Evolutionary conservation across 2,113 vertebrate species (phyloP), one percentile per base, ranked within the genome.

Genomic region (Bos indicus): DNA sequence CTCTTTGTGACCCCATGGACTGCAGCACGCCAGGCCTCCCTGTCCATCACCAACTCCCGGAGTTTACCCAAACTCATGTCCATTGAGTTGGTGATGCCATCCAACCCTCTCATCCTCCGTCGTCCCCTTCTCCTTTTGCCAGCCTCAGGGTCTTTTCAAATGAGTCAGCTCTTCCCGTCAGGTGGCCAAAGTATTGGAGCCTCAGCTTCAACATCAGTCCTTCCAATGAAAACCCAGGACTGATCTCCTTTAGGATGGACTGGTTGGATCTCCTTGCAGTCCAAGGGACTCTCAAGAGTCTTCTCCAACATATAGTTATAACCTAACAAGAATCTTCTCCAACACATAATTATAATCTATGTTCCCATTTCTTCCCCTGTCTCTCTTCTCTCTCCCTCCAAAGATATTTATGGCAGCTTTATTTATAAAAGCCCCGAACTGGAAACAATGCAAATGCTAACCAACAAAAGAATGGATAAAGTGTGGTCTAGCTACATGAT

Each of bases 401-500:
- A 9, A 91, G 48, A 67, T 96, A 71, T 54, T 60, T 78, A 30
- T 87, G 64, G 48, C 51, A 48, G 43, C 30, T 94, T 78, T 57
- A 56, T 28, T 94, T 88, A 88, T 46, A 56, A 59, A 43, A 78
- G 25, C 17, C 26, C 13, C 9, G 11, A 92, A 77, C 30, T 81
- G 83, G 59, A 52, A 90, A 90, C 74, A 91, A 56, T 6, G 21
- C 25, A 48, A 56, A 71, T 23, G 26, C n/a, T 30, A 80, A 28
- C 67, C 30, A 52, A 85, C 16, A 16, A 83, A 89, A 82, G 71
- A 33, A 82, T 67, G 16, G 30, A 46, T 23, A 17, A 48, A 90
- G 2, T 57, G 91, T 40, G 26, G 11, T 46, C 28, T n/a, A 21
- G 43, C n/a, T 6, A 15, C 0, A 0, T 1, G 0, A 19, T 64